phyloP scores from a whole-genome alignment of 2,113 vertebrate genomes.

The Mirza zaza region DNA sequence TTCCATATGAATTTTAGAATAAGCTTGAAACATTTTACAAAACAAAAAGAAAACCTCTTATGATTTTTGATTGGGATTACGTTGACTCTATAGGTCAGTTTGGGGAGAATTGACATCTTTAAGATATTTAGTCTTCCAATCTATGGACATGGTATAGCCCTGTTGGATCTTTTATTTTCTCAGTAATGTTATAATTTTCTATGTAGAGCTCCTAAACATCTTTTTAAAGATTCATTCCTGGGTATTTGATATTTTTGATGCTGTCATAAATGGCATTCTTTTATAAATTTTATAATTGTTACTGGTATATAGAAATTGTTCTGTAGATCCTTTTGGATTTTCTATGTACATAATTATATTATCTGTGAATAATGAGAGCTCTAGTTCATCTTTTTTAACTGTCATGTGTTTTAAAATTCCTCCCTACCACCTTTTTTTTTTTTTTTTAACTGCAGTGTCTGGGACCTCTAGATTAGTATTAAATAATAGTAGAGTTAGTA shows the following conservation, averaged over 20 bases:
- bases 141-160: background rate
- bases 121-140: background rate
- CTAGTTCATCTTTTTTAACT: background rate
- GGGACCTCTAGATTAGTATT: background rate
- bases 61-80: background rate
- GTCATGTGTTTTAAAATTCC: background rate
- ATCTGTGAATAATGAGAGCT: background rate
- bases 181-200: conserved; percentile 1
- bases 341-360: background rate
- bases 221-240: background rate
- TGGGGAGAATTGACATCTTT: background rate
- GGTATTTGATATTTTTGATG: background rate
- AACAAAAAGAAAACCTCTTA: background rate
- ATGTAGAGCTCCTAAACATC: background rate
- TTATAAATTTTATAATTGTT: conserved; percentile 21
- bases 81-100: background rate
- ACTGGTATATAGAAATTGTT: background rate
- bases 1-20: conserved; percentile 15
- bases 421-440: background rate
- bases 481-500: background rate
- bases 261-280: background rate
- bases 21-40: background rate
- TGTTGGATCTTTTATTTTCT: background rate
- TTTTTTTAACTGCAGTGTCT: background rate
- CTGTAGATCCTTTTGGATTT: background rate